Evolutionary conservation across 1,140 invertebrate genomes (phyloP).

Genomic region (Aporrectodea caliginosa): DNA sequence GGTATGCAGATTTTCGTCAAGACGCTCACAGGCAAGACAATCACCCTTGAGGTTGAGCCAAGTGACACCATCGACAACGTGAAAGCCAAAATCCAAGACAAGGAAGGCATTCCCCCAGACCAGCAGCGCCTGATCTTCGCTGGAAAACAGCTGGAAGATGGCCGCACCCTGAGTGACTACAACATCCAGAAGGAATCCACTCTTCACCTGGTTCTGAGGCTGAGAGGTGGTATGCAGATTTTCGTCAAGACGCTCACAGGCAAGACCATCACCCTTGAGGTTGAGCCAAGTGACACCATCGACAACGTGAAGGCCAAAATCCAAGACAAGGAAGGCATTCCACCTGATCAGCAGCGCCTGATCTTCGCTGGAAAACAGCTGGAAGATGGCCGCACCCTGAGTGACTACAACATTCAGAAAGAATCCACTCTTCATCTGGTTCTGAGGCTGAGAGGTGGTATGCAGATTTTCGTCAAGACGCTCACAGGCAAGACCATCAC

Average conservation of each 20-base stretch:
- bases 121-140: constrained; percentile 63
- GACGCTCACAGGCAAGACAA: constrained; percentile 59
- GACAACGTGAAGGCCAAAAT: constrained; percentile 58
- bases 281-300: constrained; percentile 57
- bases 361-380: constrained; percentile 72
- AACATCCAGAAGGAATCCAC: constrained; percentile 70
- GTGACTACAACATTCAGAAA: constrained; percentile 34
- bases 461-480: no score
- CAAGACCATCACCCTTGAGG: constrained; percentile 61
- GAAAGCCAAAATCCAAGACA: constrained; percentile 57
- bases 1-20: constrained; percentile 64
- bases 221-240: constrained; percentile 61
- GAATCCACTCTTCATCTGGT: constrained; percentile 59
- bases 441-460: constrained; percentile 68
- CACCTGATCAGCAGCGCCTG: constrained; percentile 64
- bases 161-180: constrained; percentile 70
- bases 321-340: constrained; percentile 61
- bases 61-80: constrained; percentile 55
- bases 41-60: constrained; percentile 59
- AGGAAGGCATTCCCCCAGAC: constrained; percentile 57
- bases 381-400: constrained; percentile 62
- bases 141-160: constrained; percentile 65
- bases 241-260: constrained; percentile 60
- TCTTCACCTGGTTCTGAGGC: constrained; percentile 56
- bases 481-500: no score